Evolutionary conservation across 2,113 vertebrate genomes (phyloP), one percentile per base, ranked within the genome.

Genomic region (Hassar affinis): DNA sequence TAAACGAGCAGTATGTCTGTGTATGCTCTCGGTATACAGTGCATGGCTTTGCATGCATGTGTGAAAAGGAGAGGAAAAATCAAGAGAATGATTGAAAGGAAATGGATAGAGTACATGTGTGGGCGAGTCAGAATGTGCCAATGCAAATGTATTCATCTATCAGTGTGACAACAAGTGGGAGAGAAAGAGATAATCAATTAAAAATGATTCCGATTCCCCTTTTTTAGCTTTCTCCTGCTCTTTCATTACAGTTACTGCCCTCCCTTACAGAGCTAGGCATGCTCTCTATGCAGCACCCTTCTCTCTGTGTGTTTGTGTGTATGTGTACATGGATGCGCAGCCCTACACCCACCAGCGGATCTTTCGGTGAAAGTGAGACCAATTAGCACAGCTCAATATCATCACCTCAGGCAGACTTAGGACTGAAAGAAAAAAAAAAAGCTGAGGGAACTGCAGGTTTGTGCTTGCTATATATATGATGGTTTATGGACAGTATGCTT

Each of bases 71-170:
- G 38, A 54, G 47, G 35, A 56, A 25, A 64, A 27, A 86, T 56
- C 85, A 74, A 80, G 47, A 68, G 64, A 10, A 20, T 25, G 49
- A 59, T 74, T 61, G 35, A 22, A 69, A 49, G 74, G 77, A 81
- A 57, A 88, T 79, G 85, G 80, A 87, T 30, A 85, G 83, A 61
- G 80, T 82, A 83, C 77, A 89, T 92, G 88, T 90, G 92, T 92
- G 91, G 90, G 90, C 86, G 92, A 92, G 81, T 88, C 81, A 90
- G 85, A 91, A 89, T 78, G 86, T 86, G 87, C 86, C 83, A 84
- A 88, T 90, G 89, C 87, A 91, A 91, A 93, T 89, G 86, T 88
- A 90, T 91, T 92, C 89, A 91, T 91, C 90, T 72, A 75, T 88
- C 86, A 81, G 87, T 69, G 47, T 90, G 90, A 88, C 82, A 81